Conservation (phyloP, 2,888 invertebrate genomes). For the Conomelus anceps region DNA sequence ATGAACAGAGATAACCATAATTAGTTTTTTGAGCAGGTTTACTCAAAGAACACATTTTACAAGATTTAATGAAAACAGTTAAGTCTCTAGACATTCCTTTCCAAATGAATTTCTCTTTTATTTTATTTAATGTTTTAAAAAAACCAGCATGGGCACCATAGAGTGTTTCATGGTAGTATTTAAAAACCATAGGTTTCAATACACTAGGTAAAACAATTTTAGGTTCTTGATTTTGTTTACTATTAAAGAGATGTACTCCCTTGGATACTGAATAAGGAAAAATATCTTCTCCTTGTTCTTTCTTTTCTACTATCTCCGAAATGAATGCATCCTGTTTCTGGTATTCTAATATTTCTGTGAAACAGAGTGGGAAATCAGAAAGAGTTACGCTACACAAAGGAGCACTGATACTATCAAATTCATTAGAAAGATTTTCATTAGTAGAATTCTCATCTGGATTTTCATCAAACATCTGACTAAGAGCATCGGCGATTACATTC, state of each 20-base stretch:
- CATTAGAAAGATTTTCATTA: too few relatives aligned
- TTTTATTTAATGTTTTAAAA: neutral
- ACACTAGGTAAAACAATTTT: slow-evolving; percentile 2
- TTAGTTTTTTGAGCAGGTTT: too few relatives aligned
- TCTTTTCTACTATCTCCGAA: neutral
- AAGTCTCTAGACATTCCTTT: too few relatives aligned
- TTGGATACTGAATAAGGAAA: neutral
- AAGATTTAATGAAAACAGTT: too few relatives aligned
- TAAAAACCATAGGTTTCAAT: slow-evolving; percentile 2
- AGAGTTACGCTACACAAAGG: too few relatives aligned
- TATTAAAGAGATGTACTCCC: neutral
- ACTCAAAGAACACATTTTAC: too few relatives aligned
- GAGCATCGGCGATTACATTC: slow-evolving; percentile 11
- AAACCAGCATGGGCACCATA: slow-evolving; percentile 11
- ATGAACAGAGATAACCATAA: neutral
- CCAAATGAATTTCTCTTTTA: neutral
- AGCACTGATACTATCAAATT: too few relatives aligned
- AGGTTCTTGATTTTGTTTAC: neutral
- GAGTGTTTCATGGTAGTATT: slow-evolving; percentile 4
- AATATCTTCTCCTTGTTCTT: too few relatives aligned
- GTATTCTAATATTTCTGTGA: too few relatives aligned
- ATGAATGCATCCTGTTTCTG: too few relatives aligned
- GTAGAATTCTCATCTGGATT: too few relatives aligned
- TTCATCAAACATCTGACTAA: slow-evolving; percentile 12
- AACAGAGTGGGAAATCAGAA: too few relatives aligned